Conservation (phyloP, 1,140 invertebrate genomes). For the Drosophila neocordata region DNA sequence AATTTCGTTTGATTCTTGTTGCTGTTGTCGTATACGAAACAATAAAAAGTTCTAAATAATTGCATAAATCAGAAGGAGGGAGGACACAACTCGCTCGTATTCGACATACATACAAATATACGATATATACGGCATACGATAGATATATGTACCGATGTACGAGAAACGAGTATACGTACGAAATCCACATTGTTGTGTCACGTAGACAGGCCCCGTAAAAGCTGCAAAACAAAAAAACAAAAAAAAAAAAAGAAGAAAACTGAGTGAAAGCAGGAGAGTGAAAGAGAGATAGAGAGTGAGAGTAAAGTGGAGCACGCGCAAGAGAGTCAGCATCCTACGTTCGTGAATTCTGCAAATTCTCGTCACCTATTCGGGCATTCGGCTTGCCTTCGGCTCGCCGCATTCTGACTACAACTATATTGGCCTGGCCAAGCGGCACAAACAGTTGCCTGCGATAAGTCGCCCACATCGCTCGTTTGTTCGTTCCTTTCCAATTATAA, state of each 20-base stretch:
- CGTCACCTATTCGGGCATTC: not conserved
- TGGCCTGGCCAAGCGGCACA: conserved; percentile 14
- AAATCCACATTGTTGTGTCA: conserved; percentile 6
- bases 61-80: conserved; percentile 51
- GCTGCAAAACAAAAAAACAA: not conserved
- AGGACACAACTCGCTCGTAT: conserved; percentile 26
- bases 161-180: not conserved
- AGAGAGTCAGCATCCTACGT: conserved; percentile 12
- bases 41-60: conserved; percentile 33
- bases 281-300: conserved; percentile 3
- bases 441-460: conserved; percentile 61
- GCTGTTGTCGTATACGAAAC: not conserved
- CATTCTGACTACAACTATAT: conserved; percentile 43
- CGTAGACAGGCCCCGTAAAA: conserved; percentile 16
- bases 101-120: conserved; percentile 27
- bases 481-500: conserved; percentile 5
- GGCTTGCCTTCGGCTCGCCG: conserved; percentile 7
- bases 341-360: not conserved
- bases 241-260: not conserved
- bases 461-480: conserved; percentile 38
- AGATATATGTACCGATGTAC: not conserved
- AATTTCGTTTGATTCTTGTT: conserved; percentile 7
- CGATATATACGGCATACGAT: not conserved
- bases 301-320: not conserved
- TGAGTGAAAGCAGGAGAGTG: not conserved